A percentile compares a stretch with the other conserved stretches of the same genome.
Evolutionary conservation across 1,140 invertebrate species (phyloP).

Genomic region (Aphis craccivora): DNA sequence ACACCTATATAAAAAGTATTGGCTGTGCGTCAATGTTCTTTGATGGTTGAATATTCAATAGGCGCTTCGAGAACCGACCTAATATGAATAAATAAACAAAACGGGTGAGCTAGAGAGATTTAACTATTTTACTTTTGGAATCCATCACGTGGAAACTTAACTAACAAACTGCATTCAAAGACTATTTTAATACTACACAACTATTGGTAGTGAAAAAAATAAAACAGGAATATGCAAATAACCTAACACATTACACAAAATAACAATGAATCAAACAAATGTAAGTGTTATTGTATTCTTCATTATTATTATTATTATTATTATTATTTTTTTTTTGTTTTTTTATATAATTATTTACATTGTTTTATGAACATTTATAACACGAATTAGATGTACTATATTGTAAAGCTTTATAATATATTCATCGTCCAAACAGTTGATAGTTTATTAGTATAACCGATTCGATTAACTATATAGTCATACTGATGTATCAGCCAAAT

Average conservation of each 20-base stretch:
- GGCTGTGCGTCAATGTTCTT: neutral
- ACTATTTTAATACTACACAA: neutral
- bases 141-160: conserved; percentile 22
- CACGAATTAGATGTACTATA: neutral
- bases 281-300: neutral
- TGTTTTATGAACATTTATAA: neutral
- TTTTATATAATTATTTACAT: neutral
- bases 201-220: neutral
- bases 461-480: too few relatives aligned
- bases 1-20: neutral
- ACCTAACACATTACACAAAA: neutral
- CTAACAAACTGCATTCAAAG: neutral
- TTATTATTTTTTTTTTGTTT: neutral
- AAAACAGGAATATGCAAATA: neutral
- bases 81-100: conserved; percentile 55
- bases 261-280: too few relatives aligned
- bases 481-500: neutral
- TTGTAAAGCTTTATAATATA: neutral
- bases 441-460: too few relatives aligned
- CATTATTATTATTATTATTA: too few relatives aligned
- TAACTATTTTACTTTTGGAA: neutral
- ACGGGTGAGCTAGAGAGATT: neutral
- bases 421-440: neutral
- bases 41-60: conserved; percentile 32
- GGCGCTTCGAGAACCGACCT: neutral